Base-by-base conservation (phyloP, 2,113 vertebrate species). In the Hemibagrus wyckioides region DNA sequence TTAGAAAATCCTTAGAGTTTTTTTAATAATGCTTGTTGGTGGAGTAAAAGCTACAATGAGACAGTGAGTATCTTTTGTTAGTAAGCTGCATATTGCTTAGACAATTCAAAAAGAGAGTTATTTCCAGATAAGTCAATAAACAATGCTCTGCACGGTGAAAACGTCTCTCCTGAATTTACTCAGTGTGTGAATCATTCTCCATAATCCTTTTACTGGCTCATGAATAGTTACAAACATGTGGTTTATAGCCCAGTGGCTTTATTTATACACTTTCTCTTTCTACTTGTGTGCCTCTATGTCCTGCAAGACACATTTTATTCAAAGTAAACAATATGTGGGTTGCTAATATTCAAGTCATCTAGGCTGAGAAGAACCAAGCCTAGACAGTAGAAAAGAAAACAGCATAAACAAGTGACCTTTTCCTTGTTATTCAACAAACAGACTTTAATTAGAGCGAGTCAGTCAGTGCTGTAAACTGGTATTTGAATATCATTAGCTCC, bases 201-300 rank as follows among this genome's bases (percentile, higher is more conserved):
- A 33, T 86, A 77, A 83, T 86, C 30, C 41, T 80, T 89, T 84
- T 81, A 61, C 33, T 84, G 75, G 63, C 73, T 80, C 63, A 86
- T 56, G 39, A 80, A 83, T 52, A 83, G 69, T 67, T 33, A 77
- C 88, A 79, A 50, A 85, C 44, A 75, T 54, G 41, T 85, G 61
- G 33, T 81, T 82, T 67, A 67, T 80, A 61, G 69, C 28, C 44
- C 61, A 67, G 57, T 67, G 57, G 36, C 59, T 86, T 86, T 33
- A 23, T 81, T 71, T 56, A 36, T 25, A 81, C 30, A 81, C 52
- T 3, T 41, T 41, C 50, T 56, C 48, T 79, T 79, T 5, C n/a
- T 33, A 0, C 61, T 81, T 54, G 50, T 44, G 44, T 86, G 76
- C 61, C 14, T 52, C 59, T 54, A 23, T 61, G 25, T 85, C 30